Percentiles rank a stretch among this genome's conserved stretches.
Evolutionary conservation across 2,113 vertebrate species (phyloP).

Genomic region (Gymnarchus niloticus): DNA sequence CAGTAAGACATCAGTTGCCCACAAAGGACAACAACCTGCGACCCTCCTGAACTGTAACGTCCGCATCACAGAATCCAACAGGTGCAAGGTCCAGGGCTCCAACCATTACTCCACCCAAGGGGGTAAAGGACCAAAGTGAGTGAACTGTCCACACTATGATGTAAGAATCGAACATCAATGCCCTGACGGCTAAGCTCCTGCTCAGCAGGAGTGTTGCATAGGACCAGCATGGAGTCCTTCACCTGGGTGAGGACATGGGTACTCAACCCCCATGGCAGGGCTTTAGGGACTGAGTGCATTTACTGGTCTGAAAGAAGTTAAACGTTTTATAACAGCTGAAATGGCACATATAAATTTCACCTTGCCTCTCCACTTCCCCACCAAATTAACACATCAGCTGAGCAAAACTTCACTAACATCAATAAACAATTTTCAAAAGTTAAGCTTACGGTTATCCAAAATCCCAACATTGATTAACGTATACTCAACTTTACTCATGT

Average conservation of each 20-base stretch:
- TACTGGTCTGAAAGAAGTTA: not conserved
- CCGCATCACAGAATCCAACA: not conserved
- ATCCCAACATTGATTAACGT: not conserved
- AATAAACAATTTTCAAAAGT: not conserved
- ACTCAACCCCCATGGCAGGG: not conserved
- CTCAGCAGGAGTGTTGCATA: not conserved
- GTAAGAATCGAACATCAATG: not conserved
- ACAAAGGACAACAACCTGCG: not conserved
- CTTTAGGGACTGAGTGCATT: not conserved
- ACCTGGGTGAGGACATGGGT: not conserved
- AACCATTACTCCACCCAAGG: not conserved
- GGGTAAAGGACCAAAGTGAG: not conserved
- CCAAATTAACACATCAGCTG: not conserved
- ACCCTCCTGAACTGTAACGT: not conserved
- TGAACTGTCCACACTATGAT: constrained; percentile 5
- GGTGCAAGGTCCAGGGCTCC: not conserved
- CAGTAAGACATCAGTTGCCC: not conserved
- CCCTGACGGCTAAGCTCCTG: constrained; percentile 21
- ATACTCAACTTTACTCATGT: not conserved
- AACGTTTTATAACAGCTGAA: not conserved
- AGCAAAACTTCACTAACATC: not conserved
- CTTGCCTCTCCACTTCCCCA: not conserved
- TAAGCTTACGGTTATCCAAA: not conserved
- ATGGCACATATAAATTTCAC: not conserved
- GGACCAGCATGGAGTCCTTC: constrained; percentile 7